Percentiles rank a stretch among this genome's conserved stretches.
Evolutionary conservation across 2,797 vertebrate genomes (phyloP).

Genomic region (Rhinella marina): DNA sequence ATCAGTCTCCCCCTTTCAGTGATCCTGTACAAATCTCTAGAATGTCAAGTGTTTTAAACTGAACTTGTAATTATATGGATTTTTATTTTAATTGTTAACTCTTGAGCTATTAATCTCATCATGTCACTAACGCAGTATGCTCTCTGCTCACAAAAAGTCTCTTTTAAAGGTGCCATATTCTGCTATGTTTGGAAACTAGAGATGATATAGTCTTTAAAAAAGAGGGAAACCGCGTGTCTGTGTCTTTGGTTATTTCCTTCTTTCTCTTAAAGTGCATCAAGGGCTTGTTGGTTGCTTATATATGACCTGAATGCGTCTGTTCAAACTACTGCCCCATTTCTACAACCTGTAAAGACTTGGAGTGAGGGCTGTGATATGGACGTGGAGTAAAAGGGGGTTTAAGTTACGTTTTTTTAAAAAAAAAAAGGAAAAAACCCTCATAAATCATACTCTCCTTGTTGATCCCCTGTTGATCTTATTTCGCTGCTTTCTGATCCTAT

Average conservation of each 20-base stretch:
- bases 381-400: not conserved
- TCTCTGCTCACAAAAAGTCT: conserved; percentile 34
- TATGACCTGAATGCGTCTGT: not conserved
- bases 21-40: conserved; percentile 44
- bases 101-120: conserved; percentile 37
- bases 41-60: conserved; percentile 55
- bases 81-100: conserved; percentile 56
- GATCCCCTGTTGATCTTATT: too few species aligned
- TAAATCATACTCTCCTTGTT: too few species aligned
- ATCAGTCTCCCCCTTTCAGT: conserved; percentile 25
- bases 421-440: too few species aligned
- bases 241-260: conserved; percentile 48
- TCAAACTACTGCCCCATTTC: too few species aligned
- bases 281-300: not conserved
- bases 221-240: conserved; percentile 27
- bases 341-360: not conserved
- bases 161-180: conserved; percentile 60
- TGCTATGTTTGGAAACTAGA: conserved; percentile 54
- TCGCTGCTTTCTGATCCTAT: too few species aligned
- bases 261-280: not conserved
- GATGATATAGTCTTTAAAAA: conserved; percentile 56
- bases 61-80: conserved; percentile 50
- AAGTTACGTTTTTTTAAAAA: too few species aligned
- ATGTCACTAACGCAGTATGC: conserved; percentile 39
- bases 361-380: not conserved